A percentile compares a stretch with the other conserved stretches of the same genome.
Evolutionary conservation across 2,797 vertebrate genomes (phyloP).

Genomic region (Sebastes minor): DNA sequence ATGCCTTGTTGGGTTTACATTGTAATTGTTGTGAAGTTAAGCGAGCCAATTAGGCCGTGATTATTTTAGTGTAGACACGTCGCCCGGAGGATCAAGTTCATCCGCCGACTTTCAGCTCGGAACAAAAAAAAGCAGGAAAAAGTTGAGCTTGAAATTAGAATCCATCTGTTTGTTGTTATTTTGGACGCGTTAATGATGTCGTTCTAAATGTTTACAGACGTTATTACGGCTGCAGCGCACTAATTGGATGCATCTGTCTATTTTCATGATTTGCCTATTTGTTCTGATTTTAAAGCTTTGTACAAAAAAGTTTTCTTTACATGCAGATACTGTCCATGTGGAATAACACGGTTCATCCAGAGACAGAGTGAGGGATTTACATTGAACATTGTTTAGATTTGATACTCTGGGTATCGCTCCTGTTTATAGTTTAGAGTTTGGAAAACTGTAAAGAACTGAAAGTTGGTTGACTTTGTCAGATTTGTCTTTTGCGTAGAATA

Average conservation of each 20-base stretch:
- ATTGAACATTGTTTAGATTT: neutral
- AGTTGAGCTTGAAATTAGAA: conserved; percentile 71
- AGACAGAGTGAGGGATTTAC: neutral
- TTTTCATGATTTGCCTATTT: conserved; percentile 59
- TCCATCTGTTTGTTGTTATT: conserved; percentile 71
- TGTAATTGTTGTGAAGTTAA: conserved; percentile 81
- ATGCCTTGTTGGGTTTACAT: conserved; percentile 71
- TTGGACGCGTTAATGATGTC: conserved; percentile 66
- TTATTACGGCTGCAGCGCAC: conserved; percentile 45
- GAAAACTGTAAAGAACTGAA: neutral
- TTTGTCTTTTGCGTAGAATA: neutral
- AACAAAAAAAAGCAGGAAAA: conserved; percentile 62
- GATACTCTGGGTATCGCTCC: neutral
- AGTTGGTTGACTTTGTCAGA: neutral
- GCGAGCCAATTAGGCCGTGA: conserved; percentile 77
- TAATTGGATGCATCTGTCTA: conserved; percentile 59
- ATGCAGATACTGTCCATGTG: neutral
- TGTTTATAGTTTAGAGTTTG: neutral
- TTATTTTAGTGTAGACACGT: conserved; percentile 72
- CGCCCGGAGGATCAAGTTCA: conserved; percentile 67
- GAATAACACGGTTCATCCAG: neutral
- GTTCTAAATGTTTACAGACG: conserved; percentile 64
- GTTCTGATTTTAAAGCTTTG: conserved; percentile 37
- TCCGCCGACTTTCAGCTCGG: conserved; percentile 46
- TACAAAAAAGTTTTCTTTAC: neutral